Evolutionary conservation across 2,113 vertebrate genomes (phyloP).

Genomic region (Hemicordylus capensis): DNA sequence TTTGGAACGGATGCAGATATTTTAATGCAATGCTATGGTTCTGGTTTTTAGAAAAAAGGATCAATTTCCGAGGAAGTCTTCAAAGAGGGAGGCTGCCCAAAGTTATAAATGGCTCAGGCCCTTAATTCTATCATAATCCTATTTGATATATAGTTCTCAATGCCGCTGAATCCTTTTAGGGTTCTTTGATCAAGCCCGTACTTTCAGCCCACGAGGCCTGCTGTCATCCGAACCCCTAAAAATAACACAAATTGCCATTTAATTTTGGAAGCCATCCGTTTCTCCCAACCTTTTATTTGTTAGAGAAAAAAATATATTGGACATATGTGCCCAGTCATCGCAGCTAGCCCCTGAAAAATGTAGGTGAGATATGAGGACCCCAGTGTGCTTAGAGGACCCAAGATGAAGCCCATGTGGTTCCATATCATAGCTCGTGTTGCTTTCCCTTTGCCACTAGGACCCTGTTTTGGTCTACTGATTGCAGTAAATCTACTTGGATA

Average conservation of each 20-base stretch:
- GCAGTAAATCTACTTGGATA: too few species aligned
- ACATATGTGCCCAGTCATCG: not conserved
- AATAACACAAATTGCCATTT: conserved; percentile 70
- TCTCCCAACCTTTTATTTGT: not conserved
- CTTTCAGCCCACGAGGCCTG: conserved; percentile 73
- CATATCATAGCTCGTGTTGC: not conserved
- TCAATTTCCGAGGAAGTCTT: conserved; percentile 75
- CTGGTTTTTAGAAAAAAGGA: conserved; percentile 75
- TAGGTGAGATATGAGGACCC: not conserved
- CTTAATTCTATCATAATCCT: conserved; percentile 81
- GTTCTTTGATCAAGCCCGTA: conserved; percentile 79
- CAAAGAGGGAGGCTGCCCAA: conserved; percentile 75
- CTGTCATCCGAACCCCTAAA: conserved; percentile 69
- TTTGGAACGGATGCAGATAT: conserved; percentile 71
- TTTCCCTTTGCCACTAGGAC: not conserved
- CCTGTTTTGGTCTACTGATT: too few species aligned
- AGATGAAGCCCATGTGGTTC: not conserved
- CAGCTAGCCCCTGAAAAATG: not conserved
- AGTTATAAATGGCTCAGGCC: conserved; percentile 76
- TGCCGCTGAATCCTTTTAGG: conserved; percentile 75
- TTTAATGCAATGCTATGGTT: conserved; percentile 73
- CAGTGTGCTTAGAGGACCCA: not conserved
- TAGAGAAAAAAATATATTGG: not conserved
- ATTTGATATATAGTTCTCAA: conserved; percentile 77
- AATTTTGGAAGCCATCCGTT: conserved; percentile 63